Evolutionary conservation across 1,140 invertebrate genomes (phyloP).

Genomic region (Ooceraea biroi): DNA sequence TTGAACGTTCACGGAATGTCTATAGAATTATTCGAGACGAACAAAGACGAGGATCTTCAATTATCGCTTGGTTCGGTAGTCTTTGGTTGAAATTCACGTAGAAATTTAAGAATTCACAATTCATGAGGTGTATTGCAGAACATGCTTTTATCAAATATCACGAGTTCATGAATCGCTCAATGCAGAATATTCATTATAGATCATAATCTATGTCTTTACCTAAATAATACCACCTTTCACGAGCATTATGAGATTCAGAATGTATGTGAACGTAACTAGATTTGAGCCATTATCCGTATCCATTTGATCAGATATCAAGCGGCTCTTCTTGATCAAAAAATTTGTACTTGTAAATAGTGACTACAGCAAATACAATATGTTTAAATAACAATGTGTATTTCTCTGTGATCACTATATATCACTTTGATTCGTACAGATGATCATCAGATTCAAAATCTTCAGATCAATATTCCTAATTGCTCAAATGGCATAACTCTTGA

Average conservation of each 20-base stretch:
- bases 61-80: slow-evolving; percentile 53
- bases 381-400: slow-evolving; percentile 1
- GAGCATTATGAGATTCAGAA: slow-evolving; percentile 3
- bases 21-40: slow-evolving; percentile 15
- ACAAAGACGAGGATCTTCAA: slow-evolving; percentile 23
- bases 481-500: slow-evolving; percentile 21
- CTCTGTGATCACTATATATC: not conserved
- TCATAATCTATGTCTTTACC: not conserved
- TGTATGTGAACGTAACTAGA: not conserved
- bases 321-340: not conserved
- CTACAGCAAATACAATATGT: slow-evolving; percentile 3
- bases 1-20: slow-evolving; percentile 42
- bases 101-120: slow-evolving; percentile 9
- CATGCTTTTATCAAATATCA: not conserved
- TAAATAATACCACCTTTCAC: slow-evolving; percentile 5
- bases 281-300: too few species aligned
- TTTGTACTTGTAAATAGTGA: not conserved
- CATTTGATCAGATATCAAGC: not conserved
- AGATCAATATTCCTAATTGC: slow-evolving; percentile 3
- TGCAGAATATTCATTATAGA: not conserved
- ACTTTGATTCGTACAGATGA: slow-evolving; percentile 10
- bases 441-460: not conserved
- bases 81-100: not conserved
- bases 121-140: not conserved
- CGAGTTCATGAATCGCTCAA: not conserved